Evolutionary conservation across 1,140 invertebrate genomes (phyloP).

Genomic region (Riptortus pedestris): DNA sequence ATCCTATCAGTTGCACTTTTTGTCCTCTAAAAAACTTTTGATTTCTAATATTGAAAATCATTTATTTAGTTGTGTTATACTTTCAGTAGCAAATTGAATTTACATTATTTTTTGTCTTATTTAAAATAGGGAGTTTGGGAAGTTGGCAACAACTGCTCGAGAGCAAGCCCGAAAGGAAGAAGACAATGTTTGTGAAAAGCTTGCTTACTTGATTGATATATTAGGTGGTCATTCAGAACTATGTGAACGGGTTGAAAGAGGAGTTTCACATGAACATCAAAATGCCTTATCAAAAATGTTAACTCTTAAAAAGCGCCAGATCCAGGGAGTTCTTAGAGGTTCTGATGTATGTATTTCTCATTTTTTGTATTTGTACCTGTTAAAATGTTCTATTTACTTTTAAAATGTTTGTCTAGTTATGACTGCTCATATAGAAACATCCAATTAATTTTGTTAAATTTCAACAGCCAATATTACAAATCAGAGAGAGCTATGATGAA

Average conservation of each 20-base stretch:
- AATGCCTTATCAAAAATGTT: slow-evolving; percentile 57
- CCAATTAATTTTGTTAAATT: too few species aligned
- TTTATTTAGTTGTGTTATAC: too few species aligned
- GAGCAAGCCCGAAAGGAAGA: slow-evolving; percentile 46
- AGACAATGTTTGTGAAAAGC: slow-evolving; percentile 48
- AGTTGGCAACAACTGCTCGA: slow-evolving; percentile 39
- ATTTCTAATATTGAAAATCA: too few species aligned
- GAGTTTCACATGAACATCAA: slow-evolving; percentile 57
- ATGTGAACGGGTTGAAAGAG: slow-evolving; percentile 59
- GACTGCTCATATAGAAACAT: too few species aligned
- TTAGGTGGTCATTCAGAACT: slow-evolving; percentile 51
- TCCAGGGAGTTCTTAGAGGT: slow-evolving; percentile 55
- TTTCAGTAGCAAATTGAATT: too few species aligned
- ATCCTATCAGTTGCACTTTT: too few species aligned
- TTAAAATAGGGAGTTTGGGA: slow-evolving; percentile 42
- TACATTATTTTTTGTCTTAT: too few species aligned
- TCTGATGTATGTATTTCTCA: slow-evolving; percentile 41
- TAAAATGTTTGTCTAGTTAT: too few species aligned
- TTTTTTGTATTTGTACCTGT: background rate
- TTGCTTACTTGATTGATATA: slow-evolving; percentile 52
- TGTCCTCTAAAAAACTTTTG: too few species aligned
- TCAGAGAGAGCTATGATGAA: too few species aligned
- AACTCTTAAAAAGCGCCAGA: slow-evolving; percentile 55
- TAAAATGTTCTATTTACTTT: too few species aligned
- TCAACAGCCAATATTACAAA: too few species aligned